Base-by-base conservation (phyloP, 1,140 invertebrate species). In the Odontomachus brunneus region DNA sequence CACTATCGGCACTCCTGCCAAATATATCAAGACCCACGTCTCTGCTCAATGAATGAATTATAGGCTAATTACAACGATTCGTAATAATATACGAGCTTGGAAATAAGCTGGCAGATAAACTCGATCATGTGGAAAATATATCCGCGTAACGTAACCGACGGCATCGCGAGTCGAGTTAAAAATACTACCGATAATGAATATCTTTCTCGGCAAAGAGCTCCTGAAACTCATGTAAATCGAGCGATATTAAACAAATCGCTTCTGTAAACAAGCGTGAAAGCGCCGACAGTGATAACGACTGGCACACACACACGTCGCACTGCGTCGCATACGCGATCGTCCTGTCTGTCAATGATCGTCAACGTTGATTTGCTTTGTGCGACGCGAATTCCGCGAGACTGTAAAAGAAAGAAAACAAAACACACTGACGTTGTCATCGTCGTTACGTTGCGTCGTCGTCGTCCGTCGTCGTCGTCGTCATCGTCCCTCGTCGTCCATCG, bases 321-420 rank as follows among this genome's bases (percentile, higher is more conserved):
- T 69, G 53, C 73, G 69, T 73, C 69, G 29, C 15, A 72, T n/a
- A 1, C 55, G 49, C 15, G 22, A 22, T 55, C 26, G 26, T 71
- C 19, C 33, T 33, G 63, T 65, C 44, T 65, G 19, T 65, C 63
- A 65, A 65, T 24, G 49, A 69, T 22, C 33, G 15, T 51, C 15
- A 51, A 9, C 66, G 17, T 51, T 7, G 2, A 19, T 9, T 67
- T 22, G 22, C 48, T 49, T 51, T 26, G 24, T 49, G 48, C 66
- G 66, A 51, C 3, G 48, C 15, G 48, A 51, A 7, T 57, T 59
- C 26, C 0, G 55, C 12, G 55, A 12, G 17, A 12, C 12, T 22
- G 33, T n/a, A 24, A 65, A 22, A 19, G 48, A 12, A 69, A 26
- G 48, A 69, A 69, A 69, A 69, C 66, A 69, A 69, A 51, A 24